Base-by-base conservation (phyloP, 2,113 vertebrate species). In the Proterorhinus semilunaris region DNA sequence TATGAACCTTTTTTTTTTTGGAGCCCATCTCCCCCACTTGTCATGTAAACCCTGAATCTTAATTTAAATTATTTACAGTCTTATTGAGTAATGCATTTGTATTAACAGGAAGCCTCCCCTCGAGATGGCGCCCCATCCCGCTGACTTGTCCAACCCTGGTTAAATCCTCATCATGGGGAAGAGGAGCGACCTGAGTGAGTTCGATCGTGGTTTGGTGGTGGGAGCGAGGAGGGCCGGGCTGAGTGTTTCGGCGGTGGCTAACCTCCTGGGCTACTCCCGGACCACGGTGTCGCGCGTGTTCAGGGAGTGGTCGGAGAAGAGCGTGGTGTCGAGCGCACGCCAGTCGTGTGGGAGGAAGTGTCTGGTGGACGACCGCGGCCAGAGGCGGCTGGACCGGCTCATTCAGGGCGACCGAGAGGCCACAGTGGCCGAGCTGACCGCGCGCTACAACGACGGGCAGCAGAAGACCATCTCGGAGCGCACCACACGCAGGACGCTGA, bases 171-270 rank as follows among this genome's bases (percentile, higher is more conserved):
- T 7, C 6, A 44, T 62, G 59, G 59, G 42, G 9, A 62, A 62
- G 59, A 62, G 17, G 5, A 58, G 55, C 15, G 42, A 62, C n/a
- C n/a, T 62, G n/a, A 62, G 42, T 8, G 59, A 46, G 8, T 62
- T 62, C 9, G 13, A 62, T 13, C 44, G 59, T 4, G 44, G 59
- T 8, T 6, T 62, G 59, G 59, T 46, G 42, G 59, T 62, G 8
- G 59, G 59, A 4, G 59, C 59, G 21, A 62, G 59, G 7, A 45
- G 15, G 5, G 42, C 55, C 27, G 55, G 55, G 2, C 55, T 58
- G 4, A 58, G 55, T 10, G 27, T 58, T 3, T 58, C 55, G 8
- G 55, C 36, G 13, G 59, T 15, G 2, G 59, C 59, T 0, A 17
- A 9, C 1, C 59, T 62, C 4, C 13, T 62, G 59, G 44, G 42